Base-by-base conservation (phyloP, 2,888 invertebrate genomes). In the Aleiodes leptofemur region DNA sequence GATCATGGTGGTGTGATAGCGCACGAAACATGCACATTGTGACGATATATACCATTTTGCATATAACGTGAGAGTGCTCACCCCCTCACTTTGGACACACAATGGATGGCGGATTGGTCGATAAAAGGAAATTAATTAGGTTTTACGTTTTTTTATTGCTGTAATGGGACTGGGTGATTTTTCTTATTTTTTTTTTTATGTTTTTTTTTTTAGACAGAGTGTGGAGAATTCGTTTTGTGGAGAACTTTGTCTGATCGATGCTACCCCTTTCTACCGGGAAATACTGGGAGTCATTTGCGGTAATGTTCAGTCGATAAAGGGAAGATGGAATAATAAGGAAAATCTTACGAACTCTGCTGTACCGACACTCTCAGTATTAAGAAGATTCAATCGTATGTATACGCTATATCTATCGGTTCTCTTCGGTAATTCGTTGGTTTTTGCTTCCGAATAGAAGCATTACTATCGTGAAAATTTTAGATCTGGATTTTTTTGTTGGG, bases 291-390 rank as follows among this genome's bases (percentile, higher is more conserved):
- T 76, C 78, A 76, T 78, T 76, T 79, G 79, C 80, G 80, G 81
- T 68, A 72, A 68, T 57, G 75, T 85, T 82, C 88, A 83, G 88
- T 88, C 89, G 89, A 89, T 89, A 89, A 87, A 86, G 84, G 34
- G 38, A 64, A 43, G 43, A 43, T 29, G 43, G 64, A 64, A 38
- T 61, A 3, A 61, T 43, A 38, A 38, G 43, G 13, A 16, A 14
- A 64, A 48, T 48, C 72, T 76, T 69, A 61, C 74, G 72, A 50
- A 64, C 64, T 64, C 64, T 64, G 23, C 64, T 43, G 48, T 64
- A 64, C 64, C 64, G 64, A 64, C 64, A 43, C 11, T 43, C 43
- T 64, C 48, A 4, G 43, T 61, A 34, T 51, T 29, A 31, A 23
- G n/a, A 29, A 23, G 23, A 2, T 23, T 1, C 23, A 23, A 23